Percentiles rank a stretch among this genome's conserved stretches.
Evolutionary conservation across 2,113 vertebrate species (phyloP).

Genomic region (Sturnira hondurensis): DNA sequence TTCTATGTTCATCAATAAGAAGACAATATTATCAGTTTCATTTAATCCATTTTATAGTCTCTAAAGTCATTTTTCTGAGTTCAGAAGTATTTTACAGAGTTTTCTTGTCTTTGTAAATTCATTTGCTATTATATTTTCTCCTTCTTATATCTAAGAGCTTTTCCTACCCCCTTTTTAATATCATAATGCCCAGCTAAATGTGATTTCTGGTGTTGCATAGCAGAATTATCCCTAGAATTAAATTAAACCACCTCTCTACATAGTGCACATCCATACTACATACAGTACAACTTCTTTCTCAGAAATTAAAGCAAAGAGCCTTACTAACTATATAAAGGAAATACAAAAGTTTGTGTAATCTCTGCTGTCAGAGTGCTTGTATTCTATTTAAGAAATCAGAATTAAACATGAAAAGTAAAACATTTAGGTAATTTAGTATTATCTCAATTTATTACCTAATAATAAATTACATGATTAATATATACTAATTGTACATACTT

Average conservation of each 20-base stretch:
- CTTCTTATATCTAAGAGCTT: neutral
- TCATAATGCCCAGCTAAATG: neutral
- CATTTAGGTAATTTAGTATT: constrained; percentile 17
- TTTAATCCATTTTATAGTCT: neutral
- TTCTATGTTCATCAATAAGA: too few relatives aligned
- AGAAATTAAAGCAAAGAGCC: neutral
- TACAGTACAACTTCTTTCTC: neutral
- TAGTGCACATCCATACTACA: neutral
- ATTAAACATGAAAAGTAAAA: neutral
- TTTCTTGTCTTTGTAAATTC: neutral
- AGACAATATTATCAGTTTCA: too few relatives aligned
- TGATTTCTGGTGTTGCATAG: neutral
- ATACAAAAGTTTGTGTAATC: neutral
- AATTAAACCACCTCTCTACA: neutral
- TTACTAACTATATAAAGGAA: neutral
- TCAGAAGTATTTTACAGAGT: neutral
- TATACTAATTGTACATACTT: neutral
- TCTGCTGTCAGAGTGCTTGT: neutral
- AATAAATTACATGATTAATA: neutral
- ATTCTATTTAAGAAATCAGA: constrained; percentile 4
- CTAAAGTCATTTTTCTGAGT: neutral
- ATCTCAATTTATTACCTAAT: neutral
- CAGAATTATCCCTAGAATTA: constrained; percentile 12
- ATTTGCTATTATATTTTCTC: neutral
- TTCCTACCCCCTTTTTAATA: neutral